Conservation (phyloP, 30 jellyfish, hydroid and myxozoan species). For the Hydra vulgaris region DNA sequence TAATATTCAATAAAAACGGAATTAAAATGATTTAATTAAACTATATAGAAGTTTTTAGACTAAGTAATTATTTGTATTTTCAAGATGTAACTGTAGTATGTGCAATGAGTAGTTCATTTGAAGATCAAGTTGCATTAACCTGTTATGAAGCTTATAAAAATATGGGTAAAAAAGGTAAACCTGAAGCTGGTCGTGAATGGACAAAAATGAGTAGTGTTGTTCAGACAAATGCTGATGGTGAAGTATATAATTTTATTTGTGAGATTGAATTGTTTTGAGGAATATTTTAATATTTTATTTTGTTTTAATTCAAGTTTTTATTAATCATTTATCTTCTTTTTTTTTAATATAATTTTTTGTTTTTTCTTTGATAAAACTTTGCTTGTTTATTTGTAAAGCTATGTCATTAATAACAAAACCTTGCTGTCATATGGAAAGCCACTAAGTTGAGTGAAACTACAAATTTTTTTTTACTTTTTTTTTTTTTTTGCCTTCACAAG, state of each 20-base stretch:
- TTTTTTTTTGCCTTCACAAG: too few relatives aligned
- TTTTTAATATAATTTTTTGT: background rate
- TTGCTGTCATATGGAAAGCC: too few relatives aligned
- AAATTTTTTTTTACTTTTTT: too few relatives aligned
- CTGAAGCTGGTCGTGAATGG: constrained; percentile 82
- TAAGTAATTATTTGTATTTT: too few relatives aligned
- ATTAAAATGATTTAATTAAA: too few relatives aligned
- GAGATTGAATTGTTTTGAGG: too few relatives aligned
- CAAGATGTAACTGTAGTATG: too few relatives aligned
- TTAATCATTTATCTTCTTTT: background rate
- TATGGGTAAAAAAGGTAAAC: constrained; percentile 56
- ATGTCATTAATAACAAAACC: too few relatives aligned
- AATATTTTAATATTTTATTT: too few relatives aligned
- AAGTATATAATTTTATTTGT: background rate
- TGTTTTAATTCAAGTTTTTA: background rate
- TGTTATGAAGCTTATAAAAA: constrained; percentile 16
- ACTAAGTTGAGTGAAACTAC: too few relatives aligned
- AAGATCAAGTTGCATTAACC: constrained; percentile 5
- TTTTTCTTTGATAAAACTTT: background rate
- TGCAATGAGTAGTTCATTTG: background rate
- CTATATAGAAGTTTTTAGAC: background rate
- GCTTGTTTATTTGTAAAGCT: background rate
- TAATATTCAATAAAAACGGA: too few relatives aligned
- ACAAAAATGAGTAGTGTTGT: constrained; percentile 49
- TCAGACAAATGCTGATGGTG: constrained; percentile 25